Percentiles rank a stretch among this genome's conserved stretches.
These are phyloP conservation scores for Volucella bombylans DNA, from an alignment of 2,888 invertebrate species.

Conservation along the genomic window DNA sequence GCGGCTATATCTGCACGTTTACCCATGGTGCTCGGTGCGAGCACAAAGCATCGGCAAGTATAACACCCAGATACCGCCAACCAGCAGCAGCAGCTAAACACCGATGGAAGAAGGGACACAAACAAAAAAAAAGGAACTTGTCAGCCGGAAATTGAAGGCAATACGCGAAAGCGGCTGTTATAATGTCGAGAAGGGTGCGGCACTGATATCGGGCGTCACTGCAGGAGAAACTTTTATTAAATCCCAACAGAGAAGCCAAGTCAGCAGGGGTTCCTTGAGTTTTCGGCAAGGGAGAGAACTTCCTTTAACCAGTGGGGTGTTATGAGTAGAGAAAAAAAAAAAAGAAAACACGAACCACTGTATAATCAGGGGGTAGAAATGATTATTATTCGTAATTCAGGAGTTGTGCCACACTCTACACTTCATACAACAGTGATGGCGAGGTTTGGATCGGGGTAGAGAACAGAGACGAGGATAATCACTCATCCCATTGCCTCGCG, in stretches of 20 bases:
- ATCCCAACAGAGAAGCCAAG: slow-evolving; percentile 45
- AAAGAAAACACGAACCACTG: slow-evolving; percentile 57
- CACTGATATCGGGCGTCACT: slow-evolving; percentile 19
- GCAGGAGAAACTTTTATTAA: slow-evolving; percentile 69
- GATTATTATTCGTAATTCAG: slow-evolving; percentile 73
- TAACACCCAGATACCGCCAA: slow-evolving; percentile 1
- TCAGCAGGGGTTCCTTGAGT: not conserved
- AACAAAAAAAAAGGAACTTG: slow-evolving; percentile 58
- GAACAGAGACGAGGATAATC: slow-evolving; percentile 15
- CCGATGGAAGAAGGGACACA: slow-evolving; percentile 13
- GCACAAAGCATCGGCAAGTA: not conserved
- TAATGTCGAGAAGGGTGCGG: slow-evolving; percentile 39
- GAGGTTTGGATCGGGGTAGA: not conserved
- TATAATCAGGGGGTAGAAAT: slow-evolving; percentile 71
- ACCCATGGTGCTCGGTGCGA: not conserved
- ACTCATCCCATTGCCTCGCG: slow-evolving; percentile 31
- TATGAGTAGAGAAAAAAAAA: slow-evolving; percentile 6
- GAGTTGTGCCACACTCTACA: slow-evolving; percentile 65
- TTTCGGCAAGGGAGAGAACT: slow-evolving; percentile 12
- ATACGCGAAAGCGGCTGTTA: slow-evolving; percentile 58
- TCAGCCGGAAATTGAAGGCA: slow-evolving; percentile 73
- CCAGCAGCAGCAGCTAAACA: slow-evolving; percentile 59
- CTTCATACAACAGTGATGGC: slow-evolving; percentile 12
- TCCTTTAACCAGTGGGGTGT: too few species aligned
- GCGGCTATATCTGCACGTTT: slow-evolving; percentile 45